A percentile compares a stretch with the other conserved stretches of the same genome.
Evolutionary conservation across 2,113 vertebrate species (phyloP).

Genomic region (Empidonax traillii): DNA sequence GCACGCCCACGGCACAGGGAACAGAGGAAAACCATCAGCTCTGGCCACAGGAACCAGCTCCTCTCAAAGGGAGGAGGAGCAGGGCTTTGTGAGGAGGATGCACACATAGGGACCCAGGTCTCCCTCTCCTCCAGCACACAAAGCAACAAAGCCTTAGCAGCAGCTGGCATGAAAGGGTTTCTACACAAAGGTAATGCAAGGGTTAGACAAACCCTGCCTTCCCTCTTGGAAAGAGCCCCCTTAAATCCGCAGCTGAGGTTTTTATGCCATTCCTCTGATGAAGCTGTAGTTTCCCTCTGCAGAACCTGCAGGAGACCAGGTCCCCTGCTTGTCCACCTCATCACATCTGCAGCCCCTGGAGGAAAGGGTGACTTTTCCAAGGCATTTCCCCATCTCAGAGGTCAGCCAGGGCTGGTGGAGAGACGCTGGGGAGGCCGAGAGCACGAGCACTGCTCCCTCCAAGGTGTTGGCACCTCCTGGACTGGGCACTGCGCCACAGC

Average conservation of each 20-base stretch:
- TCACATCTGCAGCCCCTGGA: fast-evolving
- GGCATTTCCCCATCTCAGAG: neutral
- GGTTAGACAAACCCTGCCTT: neutral
- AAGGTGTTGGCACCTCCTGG: neutral
- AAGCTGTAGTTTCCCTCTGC: neutral
- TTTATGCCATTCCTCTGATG: fast-evolving
- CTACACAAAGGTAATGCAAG: neutral
- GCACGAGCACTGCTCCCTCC: neutral
- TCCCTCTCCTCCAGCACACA: neutral
- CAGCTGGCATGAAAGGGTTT: neutral
- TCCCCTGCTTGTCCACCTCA: neutral
- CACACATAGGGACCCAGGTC: neutral
- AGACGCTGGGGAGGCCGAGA: neutral
- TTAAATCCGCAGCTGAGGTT: neutral
- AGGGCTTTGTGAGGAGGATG: neutral
- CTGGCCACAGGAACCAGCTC: neutral
- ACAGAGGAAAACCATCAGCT: neutral
- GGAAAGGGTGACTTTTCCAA: neutral
- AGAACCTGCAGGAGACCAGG: neutral
- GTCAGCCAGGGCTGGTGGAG: neutral
- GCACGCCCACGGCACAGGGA: neutral
- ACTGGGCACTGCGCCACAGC: fast-evolving
- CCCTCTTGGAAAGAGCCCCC: neutral
- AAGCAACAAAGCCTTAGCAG: neutral
- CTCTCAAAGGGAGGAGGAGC: neutral